A percentile compares a stretch with the other conserved stretches of the same genome.
Conservation (phyloP, 2,888 invertebrate genomes). For the Xylocampa areola region DNA sequence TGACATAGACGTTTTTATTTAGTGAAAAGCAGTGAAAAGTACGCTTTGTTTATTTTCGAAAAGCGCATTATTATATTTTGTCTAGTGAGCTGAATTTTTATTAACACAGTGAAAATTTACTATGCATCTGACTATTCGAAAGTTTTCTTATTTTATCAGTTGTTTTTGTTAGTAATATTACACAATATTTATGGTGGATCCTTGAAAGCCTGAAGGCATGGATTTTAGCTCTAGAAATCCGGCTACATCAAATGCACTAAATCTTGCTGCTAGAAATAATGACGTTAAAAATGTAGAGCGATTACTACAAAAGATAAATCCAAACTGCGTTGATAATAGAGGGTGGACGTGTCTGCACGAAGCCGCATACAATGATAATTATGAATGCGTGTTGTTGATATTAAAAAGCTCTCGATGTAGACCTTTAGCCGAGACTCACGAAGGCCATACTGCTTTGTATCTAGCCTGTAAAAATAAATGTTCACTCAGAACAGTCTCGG, state of each 20-base stretch:
- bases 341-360: conserved; percentile 89
- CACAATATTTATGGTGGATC: too few relatives aligned
- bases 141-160: too few relatives aligned
- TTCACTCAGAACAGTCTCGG: conserved; percentile 75
- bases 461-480: conserved; percentile 78
- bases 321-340: conserved; percentile 85
- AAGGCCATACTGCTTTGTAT: conserved; percentile 86
- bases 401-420: conserved; percentile 75
- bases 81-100: too few relatives aligned
- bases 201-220: conserved; percentile 73
- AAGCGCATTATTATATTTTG: too few relatives aligned
- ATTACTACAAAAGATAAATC: conserved; percentile 81
- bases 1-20: too few relatives aligned
- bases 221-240: conserved; percentile 88
- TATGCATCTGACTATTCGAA: too few relatives aligned
- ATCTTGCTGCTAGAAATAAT: conserved; percentile 82
- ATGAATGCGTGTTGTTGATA: conserved; percentile 76
- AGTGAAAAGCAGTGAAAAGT: too few relatives aligned
- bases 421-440: conserved; percentile 80
- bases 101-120: too few relatives aligned
- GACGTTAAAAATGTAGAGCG: conserved; percentile 73
- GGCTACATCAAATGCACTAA: conserved; percentile 82
- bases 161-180: too few relatives aligned
- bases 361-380: conserved; percentile 83
- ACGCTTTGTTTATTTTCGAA: too few relatives aligned